These are phyloP conservation scores for Eustalomyia histrio DNA, from an alignment of 2,888 invertebrate genomes.

Conservation along the genomic window DNA sequence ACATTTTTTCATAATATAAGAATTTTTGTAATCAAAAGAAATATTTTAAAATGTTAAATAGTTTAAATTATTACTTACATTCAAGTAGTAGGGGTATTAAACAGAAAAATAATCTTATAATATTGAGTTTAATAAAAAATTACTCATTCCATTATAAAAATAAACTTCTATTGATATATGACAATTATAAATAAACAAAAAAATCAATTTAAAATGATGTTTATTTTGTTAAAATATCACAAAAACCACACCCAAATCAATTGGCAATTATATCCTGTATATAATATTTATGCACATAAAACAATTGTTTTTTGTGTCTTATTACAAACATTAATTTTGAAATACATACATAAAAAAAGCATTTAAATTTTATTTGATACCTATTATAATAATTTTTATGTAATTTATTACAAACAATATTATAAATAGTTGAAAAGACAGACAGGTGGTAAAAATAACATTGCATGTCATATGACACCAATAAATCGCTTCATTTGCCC, in stretches of 20 bases:
- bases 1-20: slow-evolving; percentile 35
- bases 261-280: not conserved
- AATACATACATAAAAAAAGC: slow-evolving; percentile 34
- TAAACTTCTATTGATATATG: too few species aligned
- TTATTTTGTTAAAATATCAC: too few species aligned
- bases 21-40: slow-evolving; percentile 54
- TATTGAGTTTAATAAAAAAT: too few species aligned
- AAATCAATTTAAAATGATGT: too few species aligned
- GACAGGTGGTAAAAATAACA: slow-evolving; percentile 63
- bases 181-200: too few species aligned
- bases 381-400: slow-evolving; percentile 10
- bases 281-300: not conserved
- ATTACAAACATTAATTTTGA: slow-evolving; percentile 19
- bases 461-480: slow-evolving; percentile 65
- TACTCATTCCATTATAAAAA: too few species aligned
- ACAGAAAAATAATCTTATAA: too few species aligned
- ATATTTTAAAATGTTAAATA: too few species aligned
- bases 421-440: slow-evolving; percentile 1
- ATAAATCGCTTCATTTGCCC: slow-evolving; percentile 65
- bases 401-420: too few species aligned
- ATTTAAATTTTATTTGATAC: slow-evolving; percentile 52
- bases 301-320: not conserved
- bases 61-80: not conserved
- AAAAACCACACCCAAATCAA: not conserved
- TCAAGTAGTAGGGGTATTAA: too few species aligned